These are phyloP conservation scores for Deladenus siricidicola DNA, from an alignment of 2,888 invertebrate species.

Conservation along the genomic window DNA sequence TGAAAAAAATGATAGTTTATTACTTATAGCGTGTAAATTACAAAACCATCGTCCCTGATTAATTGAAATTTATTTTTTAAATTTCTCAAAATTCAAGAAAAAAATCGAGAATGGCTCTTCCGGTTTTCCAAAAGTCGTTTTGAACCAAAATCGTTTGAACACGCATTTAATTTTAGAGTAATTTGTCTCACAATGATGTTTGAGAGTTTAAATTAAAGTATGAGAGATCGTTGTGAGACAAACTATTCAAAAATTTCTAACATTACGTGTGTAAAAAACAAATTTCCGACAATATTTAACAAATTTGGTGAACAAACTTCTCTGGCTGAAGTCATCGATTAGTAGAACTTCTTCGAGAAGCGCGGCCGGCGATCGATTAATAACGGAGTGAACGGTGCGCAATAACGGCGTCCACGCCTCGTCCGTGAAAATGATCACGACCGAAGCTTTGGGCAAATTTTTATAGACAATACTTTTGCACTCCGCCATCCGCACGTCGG, in stretches of 20 bases:
- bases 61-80: too few relatives aligned
- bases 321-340: constrained; percentile 84
- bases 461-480: constrained; percentile 61
- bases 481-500: constrained; percentile 55
- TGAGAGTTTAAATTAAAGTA: too few relatives aligned
- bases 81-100: too few relatives aligned
- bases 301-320: constrained; percentile 60
- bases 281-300: too few relatives aligned
- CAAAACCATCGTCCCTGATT: too few relatives aligned
- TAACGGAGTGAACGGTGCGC: constrained; percentile 69
- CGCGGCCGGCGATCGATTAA: constrained; percentile 66
- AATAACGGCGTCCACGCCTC: constrained; percentile 74
- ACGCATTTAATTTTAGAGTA: too few relatives aligned
- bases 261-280: too few relatives aligned
- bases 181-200: too few relatives aligned
- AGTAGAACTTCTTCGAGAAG: constrained; percentile 82
- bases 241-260: neutral
- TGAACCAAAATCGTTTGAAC: constrained; percentile 7
- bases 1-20: too few relatives aligned
- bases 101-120: too few relatives aligned
- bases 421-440: constrained; percentile 73
- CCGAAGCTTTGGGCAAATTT: constrained; percentile 60
- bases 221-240: neutral
- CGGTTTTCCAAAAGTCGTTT: neutral
- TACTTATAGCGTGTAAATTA: too few relatives aligned